Base-by-base conservation (phyloP, 2,113 vertebrate species). In the Lophotis ruficrista region DNA sequence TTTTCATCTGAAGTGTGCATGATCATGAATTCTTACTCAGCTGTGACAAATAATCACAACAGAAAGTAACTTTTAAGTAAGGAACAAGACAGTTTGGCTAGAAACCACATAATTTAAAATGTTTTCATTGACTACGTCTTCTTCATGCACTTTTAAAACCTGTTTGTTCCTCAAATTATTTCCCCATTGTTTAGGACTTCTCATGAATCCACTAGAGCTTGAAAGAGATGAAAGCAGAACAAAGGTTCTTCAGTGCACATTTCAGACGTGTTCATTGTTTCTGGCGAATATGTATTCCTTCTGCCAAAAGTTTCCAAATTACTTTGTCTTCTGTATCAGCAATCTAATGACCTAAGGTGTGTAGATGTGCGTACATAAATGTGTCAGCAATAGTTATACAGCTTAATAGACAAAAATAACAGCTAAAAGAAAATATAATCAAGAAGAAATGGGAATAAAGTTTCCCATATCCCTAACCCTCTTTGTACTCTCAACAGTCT, bases 371-470 rank as follows among this genome's bases (percentile, higher is more conserved):
- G 0, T 53, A 93, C 64, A 91, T 81, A 93, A 88, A 77, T 48
- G 41, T 70, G 69, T 73, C 84, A 58, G 92, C 65, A 75, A 41
- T 18, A 68, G 64, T 50, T 80, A 64, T 41, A 80, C 4, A 91
- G 35, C 58, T 83, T 87, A 95, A 89, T 76, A 94, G 83, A 87
- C 37, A 89, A 96, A 96, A 96, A 70, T 35, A 95, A 95, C 68
- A 95, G 88, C 69, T 53, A 68, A 72, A 58, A 85, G 53, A 94
- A 87, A 92, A 88, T 33, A 83, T 75, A 38, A 84, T 31, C 48
- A 80, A 84, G 95, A 96, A 95, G 83, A 62, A 95, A 30, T 51
- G 54, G 38, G 87, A 91, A 91, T 94, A 69, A 87, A 89, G 89
- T 76, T 96, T 96, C 82, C 57, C 82, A 13, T 71, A 84, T 79